These are phyloP conservation scores for Pseudomyrmex sp. DNA, from an alignment of 1,140 invertebrate genomes.

Conservation along the genomic window DNA sequence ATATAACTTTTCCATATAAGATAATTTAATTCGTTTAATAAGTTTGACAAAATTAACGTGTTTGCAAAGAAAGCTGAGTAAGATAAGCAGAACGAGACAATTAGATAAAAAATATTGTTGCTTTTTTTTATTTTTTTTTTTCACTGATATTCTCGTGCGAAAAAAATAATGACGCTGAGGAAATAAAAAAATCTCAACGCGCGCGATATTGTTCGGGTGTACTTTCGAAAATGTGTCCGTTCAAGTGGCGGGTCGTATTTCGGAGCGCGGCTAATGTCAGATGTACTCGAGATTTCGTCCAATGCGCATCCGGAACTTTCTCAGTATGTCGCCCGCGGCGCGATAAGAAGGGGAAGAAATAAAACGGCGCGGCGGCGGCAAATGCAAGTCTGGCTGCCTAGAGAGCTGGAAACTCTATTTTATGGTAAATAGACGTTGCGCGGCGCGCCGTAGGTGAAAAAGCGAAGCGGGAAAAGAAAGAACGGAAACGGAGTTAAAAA, in stretches of 20 bases:
- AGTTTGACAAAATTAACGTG: not conserved
- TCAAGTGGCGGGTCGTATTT: constrained; percentile 33
- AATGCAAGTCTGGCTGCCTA: constrained; percentile 59
- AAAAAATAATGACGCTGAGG: constrained; percentile 1
- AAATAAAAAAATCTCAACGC: constrained; percentile 9
- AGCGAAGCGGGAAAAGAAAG: constrained; percentile 41
- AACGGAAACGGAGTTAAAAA: constrained; percentile 55
- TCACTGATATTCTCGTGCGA: not conserved
- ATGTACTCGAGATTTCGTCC: constrained; percentile 55
- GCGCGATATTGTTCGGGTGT: not conserved
- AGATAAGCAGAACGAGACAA: not conserved
- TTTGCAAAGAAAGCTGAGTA: not conserved
- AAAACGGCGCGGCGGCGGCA: constrained; percentile 51
- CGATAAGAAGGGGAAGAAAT: constrained; percentile 72
- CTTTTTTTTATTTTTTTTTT: not conserved
- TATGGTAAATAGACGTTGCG: constrained; percentile 73
- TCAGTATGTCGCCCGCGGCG: constrained; percentile 66
- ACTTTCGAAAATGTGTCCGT: constrained; percentile 14
- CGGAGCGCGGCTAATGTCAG: constrained; percentile 28
- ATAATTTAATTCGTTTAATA: too few species aligned
- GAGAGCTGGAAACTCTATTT: constrained; percentile 75
- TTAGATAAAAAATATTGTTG: constrained; percentile 1
- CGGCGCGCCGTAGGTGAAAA: constrained; percentile 42
- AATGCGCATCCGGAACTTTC: constrained; percentile 65
- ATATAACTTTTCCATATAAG: not conserved